A percentile compares a stretch with the other conserved stretches of the same genome.
phyloP scores from a whole-genome alignment of 2,888 invertebrate genomes.

The Atethmia centrago region DNA sequence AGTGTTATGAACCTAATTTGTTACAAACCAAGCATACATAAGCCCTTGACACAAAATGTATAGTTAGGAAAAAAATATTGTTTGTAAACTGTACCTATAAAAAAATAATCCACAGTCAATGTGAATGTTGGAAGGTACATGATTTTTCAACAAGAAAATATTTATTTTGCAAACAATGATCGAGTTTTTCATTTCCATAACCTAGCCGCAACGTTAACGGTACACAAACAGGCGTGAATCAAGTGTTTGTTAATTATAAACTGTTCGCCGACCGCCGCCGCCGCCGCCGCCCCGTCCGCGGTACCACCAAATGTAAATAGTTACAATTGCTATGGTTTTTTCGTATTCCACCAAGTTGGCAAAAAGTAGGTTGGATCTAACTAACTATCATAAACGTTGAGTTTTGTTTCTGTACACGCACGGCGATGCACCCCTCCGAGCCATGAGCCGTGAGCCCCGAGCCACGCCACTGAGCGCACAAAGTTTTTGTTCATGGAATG shows the following conservation, averaged over 20 bases:
- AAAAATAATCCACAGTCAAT: neutral
- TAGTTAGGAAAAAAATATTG: neutral
- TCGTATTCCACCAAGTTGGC: conserved; percentile 27
- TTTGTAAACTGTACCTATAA: neutral
- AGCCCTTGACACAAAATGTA: neutral
- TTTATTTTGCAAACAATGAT: conserved; percentile 12
- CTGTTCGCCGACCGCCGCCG: conserved; percentile 3
- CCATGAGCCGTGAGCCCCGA: neutral
- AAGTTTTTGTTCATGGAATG: conserved; percentile 42
- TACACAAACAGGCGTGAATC: neutral
- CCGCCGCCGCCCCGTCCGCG: neutral
- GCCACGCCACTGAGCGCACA: conserved; percentile 14
- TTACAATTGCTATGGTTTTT: conserved; percentile 34
- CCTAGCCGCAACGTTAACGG: neutral
- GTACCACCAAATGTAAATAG: conserved; percentile 37
- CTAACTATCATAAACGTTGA: conserved; percentile 23
- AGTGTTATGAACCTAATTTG: neutral
- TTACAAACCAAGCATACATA: neutral
- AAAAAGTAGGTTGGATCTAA: conserved; percentile 39
- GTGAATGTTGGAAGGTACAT: neutral
- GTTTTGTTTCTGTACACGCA: conserved; percentile 31
- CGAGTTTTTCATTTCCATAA: conserved; percentile 12
- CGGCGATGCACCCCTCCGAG: conserved; percentile 17
- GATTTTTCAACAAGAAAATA: conserved; percentile 7
- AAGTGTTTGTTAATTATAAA: conserved; percentile 46